phyloP scores from a whole-genome alignment of 2,888 invertebrate species.

The Rambutsinella grinnellia region DNA sequence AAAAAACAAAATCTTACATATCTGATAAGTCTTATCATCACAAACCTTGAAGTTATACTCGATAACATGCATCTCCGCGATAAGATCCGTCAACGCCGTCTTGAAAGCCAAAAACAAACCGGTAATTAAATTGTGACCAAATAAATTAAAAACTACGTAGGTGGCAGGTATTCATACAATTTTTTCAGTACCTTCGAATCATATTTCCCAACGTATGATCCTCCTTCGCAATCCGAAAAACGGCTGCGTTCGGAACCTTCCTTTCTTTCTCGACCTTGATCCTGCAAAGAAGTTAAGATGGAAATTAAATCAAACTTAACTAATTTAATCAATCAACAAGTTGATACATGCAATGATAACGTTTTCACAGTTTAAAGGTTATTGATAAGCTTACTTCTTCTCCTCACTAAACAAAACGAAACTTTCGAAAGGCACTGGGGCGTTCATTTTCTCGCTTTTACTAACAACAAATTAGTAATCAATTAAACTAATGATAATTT shows the following conservation, averaged over 20 bases:
- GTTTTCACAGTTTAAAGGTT: background rate
- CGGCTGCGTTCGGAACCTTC: constrained; percentile 97
- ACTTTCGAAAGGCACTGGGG: constrained; percentile 98
- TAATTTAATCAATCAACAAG: background rate
- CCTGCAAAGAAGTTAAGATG: constrained; percentile 75
- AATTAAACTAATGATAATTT: too few relatives aligned
- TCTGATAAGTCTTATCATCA: too few relatives aligned
- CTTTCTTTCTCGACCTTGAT: constrained; percentile 96
- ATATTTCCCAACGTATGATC: constrained; percentile 97
- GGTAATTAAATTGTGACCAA: too few relatives aligned
- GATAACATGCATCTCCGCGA: constrained; percentile 93
- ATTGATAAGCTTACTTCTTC: constrained; percentile 83
- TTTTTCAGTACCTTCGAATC: constrained; percentile 99
- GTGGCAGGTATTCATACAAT: too few relatives aligned
- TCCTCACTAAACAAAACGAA: constrained; percentile 98
- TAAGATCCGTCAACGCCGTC: background rate
- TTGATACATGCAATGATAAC: background rate
- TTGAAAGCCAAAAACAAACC: too few relatives aligned
- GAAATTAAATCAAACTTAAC: too few relatives aligned
- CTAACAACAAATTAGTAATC: too few relatives aligned
- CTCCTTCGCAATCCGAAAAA: constrained; percentile 97
- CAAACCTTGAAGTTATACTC: constrained; percentile 94
- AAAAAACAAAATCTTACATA: background rate
- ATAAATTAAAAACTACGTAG: too few relatives aligned
- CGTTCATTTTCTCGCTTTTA: too few relatives aligned